phyloP scores from a whole-genome alignment of 2,888 invertebrate genomes.

The Yponomeuta cagnagella region DNA sequence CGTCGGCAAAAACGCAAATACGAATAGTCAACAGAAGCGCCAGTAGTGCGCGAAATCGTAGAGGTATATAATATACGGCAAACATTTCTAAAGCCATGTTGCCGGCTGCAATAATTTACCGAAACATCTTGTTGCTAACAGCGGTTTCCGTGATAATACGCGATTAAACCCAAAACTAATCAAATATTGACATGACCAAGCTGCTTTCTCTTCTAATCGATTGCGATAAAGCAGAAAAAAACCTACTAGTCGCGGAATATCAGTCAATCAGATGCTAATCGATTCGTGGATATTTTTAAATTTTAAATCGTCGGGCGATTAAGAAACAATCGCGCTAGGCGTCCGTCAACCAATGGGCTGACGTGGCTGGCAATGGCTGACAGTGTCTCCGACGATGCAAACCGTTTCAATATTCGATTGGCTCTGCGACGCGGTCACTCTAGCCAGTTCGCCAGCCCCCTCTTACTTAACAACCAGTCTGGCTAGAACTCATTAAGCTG shows the following conservation, averaged over 20 bases:
- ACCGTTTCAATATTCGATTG: slow-evolving; percentile 21
- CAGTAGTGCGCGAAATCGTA: too few relatives aligned
- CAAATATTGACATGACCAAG: background rate
- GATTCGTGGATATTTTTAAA: slow-evolving; percentile 19
- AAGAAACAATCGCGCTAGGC: slow-evolving; percentile 16
- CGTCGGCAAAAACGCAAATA: too few relatives aligned
- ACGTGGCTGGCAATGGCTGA: slow-evolving; percentile 16
- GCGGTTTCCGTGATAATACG: background rate
- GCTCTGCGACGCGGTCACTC: slow-evolving; percentile 17
- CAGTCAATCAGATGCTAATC: slow-evolving; percentile 27
- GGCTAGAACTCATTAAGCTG: slow-evolving; percentile 20
- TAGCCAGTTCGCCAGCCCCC: slow-evolving; percentile 10
- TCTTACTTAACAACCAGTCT: slow-evolving; percentile 18
- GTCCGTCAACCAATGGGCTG: slow-evolving; percentile 22
- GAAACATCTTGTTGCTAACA: background rate
- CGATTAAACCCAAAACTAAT: background rate
- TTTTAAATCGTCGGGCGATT: slow-evolving; percentile 9
- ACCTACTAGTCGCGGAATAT: slow-evolving; percentile 17
- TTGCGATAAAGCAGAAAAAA: slow-evolving; percentile 16
- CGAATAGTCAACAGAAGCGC: too few relatives aligned
- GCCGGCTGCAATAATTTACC: background rate
- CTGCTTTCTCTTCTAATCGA: slow-evolving; percentile 24
- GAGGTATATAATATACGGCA: background rate
- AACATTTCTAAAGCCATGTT: background rate
- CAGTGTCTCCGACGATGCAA: background rate